phyloP scores from a whole-genome alignment of 1,140 invertebrate species.

The Solenopsis invicta region DNA sequence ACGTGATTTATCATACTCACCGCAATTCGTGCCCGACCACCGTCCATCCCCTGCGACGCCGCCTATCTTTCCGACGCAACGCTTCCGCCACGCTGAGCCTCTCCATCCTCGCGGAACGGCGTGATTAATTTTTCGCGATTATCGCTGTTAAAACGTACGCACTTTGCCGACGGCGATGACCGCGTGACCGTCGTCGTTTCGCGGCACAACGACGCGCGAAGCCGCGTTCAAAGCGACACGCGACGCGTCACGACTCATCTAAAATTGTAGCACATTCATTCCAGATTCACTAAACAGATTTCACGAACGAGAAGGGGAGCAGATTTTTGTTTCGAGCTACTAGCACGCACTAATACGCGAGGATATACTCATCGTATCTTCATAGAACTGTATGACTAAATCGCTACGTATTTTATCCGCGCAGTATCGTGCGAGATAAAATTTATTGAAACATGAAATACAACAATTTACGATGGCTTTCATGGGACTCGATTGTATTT shows the following conservation, averaged over 20 bases:
- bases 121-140: conserved; percentile 27
- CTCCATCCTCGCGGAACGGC: conserved; percentile 76
- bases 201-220: neutral
- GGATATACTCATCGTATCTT: neutral
- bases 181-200: neutral
- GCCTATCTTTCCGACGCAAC: conserved; percentile 84
- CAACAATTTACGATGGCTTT: neutral
- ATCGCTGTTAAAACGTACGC: neutral
- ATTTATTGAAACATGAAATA: neutral
- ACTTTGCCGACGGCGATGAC: neutral
- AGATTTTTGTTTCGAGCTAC: neutral
- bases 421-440: neutral
- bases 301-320: neutral
- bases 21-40: conserved; percentile 89
- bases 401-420: neutral
- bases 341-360: neutral
- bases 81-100: conserved; percentile 84
- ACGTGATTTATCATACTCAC: conserved; percentile 82
- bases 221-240: neutral
- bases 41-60: conserved; percentile 89
- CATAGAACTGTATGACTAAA: neutral
- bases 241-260: conserved; percentile 3
- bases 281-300: conserved; percentile 13
- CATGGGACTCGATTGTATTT: neutral
- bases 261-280: conserved; percentile 49